Evolutionary conservation across 2,888 invertebrate species (phyloP), one percentile per base, ranked within the genome.

Genomic region (Hoplodrina blanda): DNA sequence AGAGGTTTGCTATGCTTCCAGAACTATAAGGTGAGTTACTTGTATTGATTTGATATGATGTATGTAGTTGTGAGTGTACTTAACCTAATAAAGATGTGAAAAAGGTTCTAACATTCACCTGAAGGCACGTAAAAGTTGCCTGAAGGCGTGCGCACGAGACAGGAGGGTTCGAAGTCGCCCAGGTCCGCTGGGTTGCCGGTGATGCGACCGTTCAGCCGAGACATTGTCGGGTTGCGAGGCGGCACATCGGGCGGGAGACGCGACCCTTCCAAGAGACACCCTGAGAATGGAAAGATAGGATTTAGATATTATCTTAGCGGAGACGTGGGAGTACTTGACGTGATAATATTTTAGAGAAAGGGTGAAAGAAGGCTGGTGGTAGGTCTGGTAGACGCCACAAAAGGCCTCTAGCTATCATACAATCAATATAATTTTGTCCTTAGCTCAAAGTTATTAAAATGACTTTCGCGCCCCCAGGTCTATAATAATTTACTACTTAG

Each of bases 61-160:
- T 37, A 1, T 37, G 37, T 37, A 37, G 37, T 37, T 37, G 41
- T 41, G 41, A n/a, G 55, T 73, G 65, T 62, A 7, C 52, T 79
- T 75, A 78, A 10, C 10, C 62, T 78, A 78, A 62, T 69, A 78
- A 67, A 59, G 7, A 62, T 53, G 37, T 62, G 74, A 69, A 81
- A 88, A 86, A 79, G 81, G 78, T 81, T 85, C 87, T 83, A 85
- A 88, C 90, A 85, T 87, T 87, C 86, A 96, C 97, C 97, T 96
- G 98, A 98, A 94, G 98, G 98, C 97, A 98, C 98, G 96, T 98
- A 98, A 93, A 98, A 98, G 96, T 98, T 98, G 93, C 98, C 98
- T 86, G 98, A 98, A 85, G 98, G 98, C 83, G 98, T 98, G 94
- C 98, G 97, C 89, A 98, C 98, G 90, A 98, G 97, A 94, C 98